Base-by-base conservation (phyloP, 1,140 invertebrate species). In the Tribolium madens region DNA sequence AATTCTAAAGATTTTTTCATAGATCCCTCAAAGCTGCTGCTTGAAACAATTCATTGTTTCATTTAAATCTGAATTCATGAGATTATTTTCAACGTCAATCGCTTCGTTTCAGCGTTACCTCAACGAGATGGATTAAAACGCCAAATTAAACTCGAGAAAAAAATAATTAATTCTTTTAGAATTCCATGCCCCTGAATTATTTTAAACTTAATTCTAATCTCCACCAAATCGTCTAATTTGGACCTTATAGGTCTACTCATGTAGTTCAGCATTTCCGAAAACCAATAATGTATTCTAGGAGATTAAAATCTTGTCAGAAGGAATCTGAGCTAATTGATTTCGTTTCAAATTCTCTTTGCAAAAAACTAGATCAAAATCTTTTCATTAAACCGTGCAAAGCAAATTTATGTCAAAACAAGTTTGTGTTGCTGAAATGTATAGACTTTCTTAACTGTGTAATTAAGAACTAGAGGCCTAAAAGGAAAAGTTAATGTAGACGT, bases 401-500 rank as follows among this genome's bases (percentile, higher is more conserved):
- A 26, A 31, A 64, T 64, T 64, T 33, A 33, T 33, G 57, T 64
- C 57, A 64, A 64, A 64, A 64, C 31, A 64, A 64, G 12, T 33
- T 26, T 26, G 26, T 64, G 18, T 10, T 14, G 57, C 31, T 15
- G 10, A 64, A 64, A 31, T 64, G 21, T 64, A 64, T 33, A 64
- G 57, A 64, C 57, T 64, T 64, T 33, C 57, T 64, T 64, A 64
- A 64, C 57, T 64, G 57, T 18, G 57, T 64, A 64, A 64, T 64
- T 64, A 64, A 64, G 26, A 33, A 64, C 9, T 33, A 26, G 57
- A 33, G 17, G 0, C 18, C 57, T 64, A 33, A 64, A 64, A 64
- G 57, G 57, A 64, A 64, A 64, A 64, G 57, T 64, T 64, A 64
- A 64, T 64, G 57, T 64, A 64, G 26, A 31, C n/a, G 57, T 64